Conservation (phyloP, 2,797 vertebrate species). For the Sternotherus odoratus region DNA sequence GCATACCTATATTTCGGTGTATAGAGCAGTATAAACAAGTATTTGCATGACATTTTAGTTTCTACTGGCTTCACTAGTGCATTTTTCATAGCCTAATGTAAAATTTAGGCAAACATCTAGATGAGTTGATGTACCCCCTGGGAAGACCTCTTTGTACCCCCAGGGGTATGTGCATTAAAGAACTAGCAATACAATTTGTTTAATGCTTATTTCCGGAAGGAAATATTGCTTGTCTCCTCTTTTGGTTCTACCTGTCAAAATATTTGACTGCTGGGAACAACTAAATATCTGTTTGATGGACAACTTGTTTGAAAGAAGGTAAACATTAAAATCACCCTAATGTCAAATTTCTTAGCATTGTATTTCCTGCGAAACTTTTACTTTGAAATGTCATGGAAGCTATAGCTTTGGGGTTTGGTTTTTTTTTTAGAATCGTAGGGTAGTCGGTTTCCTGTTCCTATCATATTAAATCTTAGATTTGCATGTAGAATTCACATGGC, state of each 20-base stretch:
- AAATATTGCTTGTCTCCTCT: not conserved
- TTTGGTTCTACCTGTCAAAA: slow-evolving; percentile 55
- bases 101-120: too few relatives aligned
- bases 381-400: not conserved
- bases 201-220: not conserved
- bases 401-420: too few relatives aligned
- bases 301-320: slow-evolving; percentile 5
- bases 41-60: too few relatives aligned
- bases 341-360: not conserved
- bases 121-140: too few relatives aligned
- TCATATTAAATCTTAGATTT: not conserved
- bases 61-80: too few relatives aligned
- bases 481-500: not conserved
- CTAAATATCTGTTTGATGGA: slow-evolving; percentile 26
- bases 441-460: not conserved
- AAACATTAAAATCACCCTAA: not conserved
- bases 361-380: not conserved
- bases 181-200: not conserved
- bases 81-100: too few relatives aligned
- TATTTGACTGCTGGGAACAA: slow-evolving; percentile 38
- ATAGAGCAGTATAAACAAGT: too few relatives aligned
- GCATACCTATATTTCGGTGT: too few relatives aligned
- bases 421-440: fast-evolving
- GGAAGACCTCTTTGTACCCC: too few relatives aligned
- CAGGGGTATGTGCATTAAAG: too few relatives aligned